phyloP scores from a whole-genome alignment of 2,113 vertebrate species.

The Ailuropoda melanoleuca region DNA sequence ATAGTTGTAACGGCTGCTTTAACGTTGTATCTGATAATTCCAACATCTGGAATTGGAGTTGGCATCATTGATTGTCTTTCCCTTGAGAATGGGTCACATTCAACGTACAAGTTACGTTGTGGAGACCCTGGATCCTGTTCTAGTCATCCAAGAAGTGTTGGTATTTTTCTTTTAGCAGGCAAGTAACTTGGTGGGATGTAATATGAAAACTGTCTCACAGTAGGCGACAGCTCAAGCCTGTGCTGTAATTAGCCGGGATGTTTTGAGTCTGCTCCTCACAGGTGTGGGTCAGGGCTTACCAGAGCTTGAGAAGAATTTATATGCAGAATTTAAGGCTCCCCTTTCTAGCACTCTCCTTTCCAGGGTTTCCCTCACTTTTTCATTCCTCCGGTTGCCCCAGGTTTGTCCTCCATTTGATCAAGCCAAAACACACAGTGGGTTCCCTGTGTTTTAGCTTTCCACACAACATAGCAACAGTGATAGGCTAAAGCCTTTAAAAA shows the following conservation, averaged over 20 bases:
- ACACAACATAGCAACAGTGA: background rate
- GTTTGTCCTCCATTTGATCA: background rate
- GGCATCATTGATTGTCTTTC: background rate
- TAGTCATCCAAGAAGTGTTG: background rate
- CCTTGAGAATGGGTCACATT: background rate
- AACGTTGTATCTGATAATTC: background rate
- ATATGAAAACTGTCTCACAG: background rate
- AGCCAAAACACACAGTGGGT: background rate
- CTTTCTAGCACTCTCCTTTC: background rate
- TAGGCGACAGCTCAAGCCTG: background rate
- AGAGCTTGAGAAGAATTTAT: background rate
- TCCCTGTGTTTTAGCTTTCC: background rate
- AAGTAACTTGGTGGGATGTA: background rate
- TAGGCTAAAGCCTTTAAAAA: background rate
- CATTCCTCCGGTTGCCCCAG: background rate
- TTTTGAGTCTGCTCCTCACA: rapidly evolving
- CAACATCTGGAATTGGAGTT: background rate
- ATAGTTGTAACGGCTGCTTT: background rate
- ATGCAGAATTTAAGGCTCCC: background rate
- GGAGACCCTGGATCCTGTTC: background rate
- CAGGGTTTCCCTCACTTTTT: background rate
- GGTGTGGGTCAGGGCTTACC: rapidly evolving
- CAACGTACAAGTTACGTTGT: background rate
- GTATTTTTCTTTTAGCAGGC: background rate
- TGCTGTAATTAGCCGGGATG: background rate